Evolutionary conservation across 1,140 invertebrate species (phyloP).

Genomic region (Maconellicoccus hirsutus): DNA sequence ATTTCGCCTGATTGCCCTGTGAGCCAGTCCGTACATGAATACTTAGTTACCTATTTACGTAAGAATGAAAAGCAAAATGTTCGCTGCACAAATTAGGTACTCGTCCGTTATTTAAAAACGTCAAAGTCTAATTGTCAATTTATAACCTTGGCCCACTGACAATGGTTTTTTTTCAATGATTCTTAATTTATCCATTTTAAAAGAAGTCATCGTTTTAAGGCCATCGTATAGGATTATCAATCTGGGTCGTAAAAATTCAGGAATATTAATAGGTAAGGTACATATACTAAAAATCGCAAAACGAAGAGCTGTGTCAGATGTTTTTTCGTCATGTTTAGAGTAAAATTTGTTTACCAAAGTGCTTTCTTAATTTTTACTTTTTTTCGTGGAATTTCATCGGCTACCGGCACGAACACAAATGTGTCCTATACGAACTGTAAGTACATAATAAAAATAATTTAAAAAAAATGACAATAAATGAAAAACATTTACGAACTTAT

Average conservation of each 20-base stretch:
- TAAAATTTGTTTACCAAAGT: not conserved
- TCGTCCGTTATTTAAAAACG: no score
- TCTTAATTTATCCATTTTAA: no score
- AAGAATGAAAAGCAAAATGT: no score
- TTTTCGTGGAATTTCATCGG: not conserved
- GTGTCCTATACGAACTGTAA: not conserved
- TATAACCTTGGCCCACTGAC: not conserved
- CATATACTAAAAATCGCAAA: not conserved
- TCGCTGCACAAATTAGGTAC: no score
- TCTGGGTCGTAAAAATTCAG: not conserved
- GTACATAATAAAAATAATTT: no score
- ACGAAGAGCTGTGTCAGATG: not conserved
- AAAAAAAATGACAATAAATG: no score
- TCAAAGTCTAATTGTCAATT: no score
- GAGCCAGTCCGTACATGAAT: no score
- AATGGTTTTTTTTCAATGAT: not conserved
- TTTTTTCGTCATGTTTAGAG: not conserved
- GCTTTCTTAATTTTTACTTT: not conserved
- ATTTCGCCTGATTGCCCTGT: no score
- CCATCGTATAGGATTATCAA: not conserved
- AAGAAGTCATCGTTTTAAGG: not conserved
- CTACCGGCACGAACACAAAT: not conserved
- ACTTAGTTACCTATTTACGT: no score
- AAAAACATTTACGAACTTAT: no score
- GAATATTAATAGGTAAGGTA: not conserved